Base-by-base conservation (phyloP, 2,888 invertebrate genomes). In the Yponomeuta malinellus region DNA sequence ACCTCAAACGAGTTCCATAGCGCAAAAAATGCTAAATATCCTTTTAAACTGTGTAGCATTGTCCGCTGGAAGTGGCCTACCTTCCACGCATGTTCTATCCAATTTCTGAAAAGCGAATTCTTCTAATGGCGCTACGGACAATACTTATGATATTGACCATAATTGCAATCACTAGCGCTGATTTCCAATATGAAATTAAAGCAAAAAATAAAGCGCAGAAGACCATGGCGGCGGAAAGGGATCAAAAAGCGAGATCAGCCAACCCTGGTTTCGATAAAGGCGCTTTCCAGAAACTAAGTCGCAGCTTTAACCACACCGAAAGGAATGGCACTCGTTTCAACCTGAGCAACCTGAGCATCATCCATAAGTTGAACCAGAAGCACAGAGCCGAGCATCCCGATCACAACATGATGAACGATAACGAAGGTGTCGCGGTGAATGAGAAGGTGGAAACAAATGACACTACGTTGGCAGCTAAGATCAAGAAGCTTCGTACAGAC, bases 221-320 rank as follows among this genome's bases (percentile, higher is more conserved):
- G 81, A 75, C 91, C 89, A 0, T 90, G 91, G 91, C 83, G 90
- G 71, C 87, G 89, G 88, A 90, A 87, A 90, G 84, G 74, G 88
- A 85, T 71, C 84, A 84, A 72, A 83, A 79, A 31, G 76, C 83
- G 4, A 77, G 89, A 12, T 87, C 87, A 0, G 88, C 89, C 0
- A 82, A 77, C 70, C 85, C 88, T 0, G 83, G 81, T 0, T 80
- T 81, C 8, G 84, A 86, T 59, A 78, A 80, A 6, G 86, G 88
- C 2, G 85, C 90, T 1, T 77, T 91, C 37, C 83, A 87, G 48
- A 84, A 86, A 73, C 76, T 91, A 59, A 81, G 80, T 5, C 75
- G 74, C n/a, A 72, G 89, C 9, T 79, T 89, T 82, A 89, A 90
- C 74, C 76, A 81, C 2, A 89, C 88, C 0, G 85, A 82, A 0